Percentiles rank a stretch among this genome's conserved stretches.
Conservation (phyloP, 2,888 invertebrate species). For the Pandemis heparana region DNA sequence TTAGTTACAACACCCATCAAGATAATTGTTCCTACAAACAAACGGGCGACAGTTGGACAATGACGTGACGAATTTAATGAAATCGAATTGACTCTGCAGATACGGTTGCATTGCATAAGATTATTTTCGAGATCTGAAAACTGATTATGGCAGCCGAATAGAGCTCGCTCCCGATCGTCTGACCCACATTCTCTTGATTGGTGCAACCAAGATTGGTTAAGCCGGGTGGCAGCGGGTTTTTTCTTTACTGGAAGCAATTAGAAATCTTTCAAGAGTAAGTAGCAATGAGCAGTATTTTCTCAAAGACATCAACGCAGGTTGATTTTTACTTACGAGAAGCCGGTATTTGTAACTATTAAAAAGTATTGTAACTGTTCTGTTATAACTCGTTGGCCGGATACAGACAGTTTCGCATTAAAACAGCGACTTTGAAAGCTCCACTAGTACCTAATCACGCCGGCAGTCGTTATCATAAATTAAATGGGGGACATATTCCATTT, state of each 20-base stretch:
- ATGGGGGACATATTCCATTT: slow-evolving; percentile 28
- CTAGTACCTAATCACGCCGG: slow-evolving; percentile 2
- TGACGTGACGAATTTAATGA: slow-evolving; percentile 30
- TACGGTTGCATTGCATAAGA: slow-evolving; percentile 29
- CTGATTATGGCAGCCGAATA: slow-evolving; percentile 21
- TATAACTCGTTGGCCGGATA: slow-evolving; percentile 15
- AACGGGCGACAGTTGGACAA: slow-evolving; percentile 18
- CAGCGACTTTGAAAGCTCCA: slow-evolving; percentile 6
- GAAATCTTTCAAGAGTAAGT: slow-evolving; percentile 33
- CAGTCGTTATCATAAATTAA: slow-evolving; percentile 28
- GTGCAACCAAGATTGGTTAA: slow-evolving; percentile 33
- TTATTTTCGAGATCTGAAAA: slow-evolving; percentile 35
- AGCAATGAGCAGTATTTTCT: slow-evolving; percentile 19
- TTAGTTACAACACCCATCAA: background rate
- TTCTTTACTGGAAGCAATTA: slow-evolving; percentile 37
- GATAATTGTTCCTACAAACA: background rate
- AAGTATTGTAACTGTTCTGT: slow-evolving; percentile 16
- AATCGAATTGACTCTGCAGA: slow-evolving; percentile 31
- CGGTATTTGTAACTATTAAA: slow-evolving; percentile 1
- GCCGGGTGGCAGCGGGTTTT: slow-evolving; percentile 22
- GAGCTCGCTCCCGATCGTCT: slow-evolving; percentile 17
- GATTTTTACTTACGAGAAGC: slow-evolving; percentile 11
- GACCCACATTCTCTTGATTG: slow-evolving; percentile 35
- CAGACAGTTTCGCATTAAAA: slow-evolving; percentile 24
- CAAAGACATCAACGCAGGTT: slow-evolving; percentile 5